A percentile compares a stretch with the other conserved stretches of the same genome.
Evolutionary conservation across 2,888 invertebrate genomes (phyloP).

Genomic region (Aphodius granarius): DNA sequence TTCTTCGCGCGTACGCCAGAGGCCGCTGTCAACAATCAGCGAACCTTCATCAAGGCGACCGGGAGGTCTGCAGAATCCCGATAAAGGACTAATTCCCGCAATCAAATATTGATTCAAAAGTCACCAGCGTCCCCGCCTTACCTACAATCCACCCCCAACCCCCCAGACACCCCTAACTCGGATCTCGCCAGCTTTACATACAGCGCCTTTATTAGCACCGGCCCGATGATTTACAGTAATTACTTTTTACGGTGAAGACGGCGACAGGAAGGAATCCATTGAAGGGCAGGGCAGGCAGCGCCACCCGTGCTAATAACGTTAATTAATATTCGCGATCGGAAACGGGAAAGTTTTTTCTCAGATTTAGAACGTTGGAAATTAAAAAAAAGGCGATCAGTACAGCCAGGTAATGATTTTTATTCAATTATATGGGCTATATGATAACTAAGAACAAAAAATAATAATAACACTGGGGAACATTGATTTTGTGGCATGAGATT

Average conservation of each 20-base stretch:
- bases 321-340: constrained; percentile 61
- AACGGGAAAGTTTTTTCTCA: background rate
- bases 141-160: constrained; percentile 47
- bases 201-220: constrained; percentile 58
- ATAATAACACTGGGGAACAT: too few species aligned
- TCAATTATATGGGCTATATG: too few species aligned
- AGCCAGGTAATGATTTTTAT: too few species aligned
- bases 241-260: constrained; percentile 51
- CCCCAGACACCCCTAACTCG: constrained; percentile 45
- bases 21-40: constrained; percentile 55
- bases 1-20: constrained; percentile 52
- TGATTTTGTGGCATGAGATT: too few species aligned
- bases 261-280: constrained; percentile 23
- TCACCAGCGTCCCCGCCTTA: constrained; percentile 35
- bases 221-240: constrained; percentile 65
- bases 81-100: constrained; percentile 57
- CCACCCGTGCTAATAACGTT: constrained; percentile 63
- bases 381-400: background rate
- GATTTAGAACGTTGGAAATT: background rate
- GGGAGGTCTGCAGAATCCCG: constrained; percentile 56
- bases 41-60: constrained; percentile 54
- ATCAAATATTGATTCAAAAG: constrained; percentile 58
- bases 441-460: too few species aligned
- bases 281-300: constrained; percentile 54
- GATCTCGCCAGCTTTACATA: constrained; percentile 50